A percentile compares a stretch with the other conserved stretches of the same genome.
phyloP scores from a whole-genome alignment of 2,888 invertebrate species.

The Eubasilissa splendida region DNA sequence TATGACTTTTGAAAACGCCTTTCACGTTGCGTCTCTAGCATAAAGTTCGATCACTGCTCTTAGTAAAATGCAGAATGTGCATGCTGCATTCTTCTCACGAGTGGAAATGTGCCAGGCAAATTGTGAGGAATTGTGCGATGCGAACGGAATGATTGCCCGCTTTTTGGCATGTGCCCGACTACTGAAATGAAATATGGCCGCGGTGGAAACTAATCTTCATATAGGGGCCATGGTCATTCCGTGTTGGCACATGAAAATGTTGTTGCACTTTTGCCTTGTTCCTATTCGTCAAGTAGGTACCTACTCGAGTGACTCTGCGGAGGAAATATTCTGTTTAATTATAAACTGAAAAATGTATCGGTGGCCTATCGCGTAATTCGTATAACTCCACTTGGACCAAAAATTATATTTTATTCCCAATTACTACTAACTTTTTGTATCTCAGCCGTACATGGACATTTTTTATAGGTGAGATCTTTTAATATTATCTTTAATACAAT shows the following conservation, averaged over 20 bases:
- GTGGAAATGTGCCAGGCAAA: background rate
- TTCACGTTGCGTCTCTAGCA: background rate
- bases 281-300: conserved; percentile 13
- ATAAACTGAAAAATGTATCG: no score
- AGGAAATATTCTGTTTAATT: no score
- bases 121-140: background rate
- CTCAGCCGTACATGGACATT: no score
- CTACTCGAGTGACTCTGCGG: background rate
- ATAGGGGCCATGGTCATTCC: conserved; percentile 18
- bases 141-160: background rate
- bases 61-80: no score
- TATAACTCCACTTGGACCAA: no score
- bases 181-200: background rate
- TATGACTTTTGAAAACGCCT: background rate
- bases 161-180: background rate
- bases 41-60: background rate
- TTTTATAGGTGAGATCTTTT: no score
- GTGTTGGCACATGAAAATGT: conserved; percentile 24
- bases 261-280: conserved; percentile 28
- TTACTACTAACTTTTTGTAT: no score
- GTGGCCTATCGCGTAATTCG: no score
- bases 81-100: no score
- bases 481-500: no score
- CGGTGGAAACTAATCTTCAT: background rate
- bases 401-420: no score